Evolutionary conservation across 2,113 vertebrate genomes (phyloP).

Genomic region (Alosa alosa): DNA sequence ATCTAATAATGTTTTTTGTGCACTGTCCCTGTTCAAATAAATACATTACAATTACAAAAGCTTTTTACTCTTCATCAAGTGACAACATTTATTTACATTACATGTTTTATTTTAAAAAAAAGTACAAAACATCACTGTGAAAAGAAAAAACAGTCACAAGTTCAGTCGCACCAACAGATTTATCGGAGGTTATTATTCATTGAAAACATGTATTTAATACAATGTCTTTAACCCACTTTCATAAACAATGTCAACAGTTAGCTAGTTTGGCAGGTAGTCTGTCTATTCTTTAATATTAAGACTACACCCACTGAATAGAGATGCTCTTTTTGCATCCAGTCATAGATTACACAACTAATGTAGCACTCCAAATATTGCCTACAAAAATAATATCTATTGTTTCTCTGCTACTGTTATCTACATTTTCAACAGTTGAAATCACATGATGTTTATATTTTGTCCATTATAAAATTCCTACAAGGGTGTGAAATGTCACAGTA

Average conservation of each 20-base stretch:
- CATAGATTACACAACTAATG: neutral
- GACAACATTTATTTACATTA: neutral
- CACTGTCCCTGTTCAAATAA: too few species aligned
- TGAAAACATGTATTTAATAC: slow-evolving; percentile 23
- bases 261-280: slow-evolving; percentile 8
- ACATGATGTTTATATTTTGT: neutral
- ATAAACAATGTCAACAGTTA: slow-evolving; percentile 30
- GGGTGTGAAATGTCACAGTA: neutral
- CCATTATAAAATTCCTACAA: neutral
- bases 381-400: slow-evolving; percentile 20
- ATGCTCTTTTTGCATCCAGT: neutral
- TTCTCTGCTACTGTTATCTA: slow-evolving; percentile 13
- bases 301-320: neutral
- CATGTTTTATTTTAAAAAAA: neutral
- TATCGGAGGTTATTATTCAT: neutral
- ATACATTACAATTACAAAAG: too few species aligned
- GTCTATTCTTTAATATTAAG: neutral
- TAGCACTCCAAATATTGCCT: neutral
- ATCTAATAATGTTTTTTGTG: too few species aligned
- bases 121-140: neutral
- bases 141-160: neutral
- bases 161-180: slow-evolving; percentile 4
- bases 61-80: neutral
- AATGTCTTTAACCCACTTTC: slow-evolving; percentile 5
- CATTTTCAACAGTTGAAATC: slow-evolving; percentile 39